These are phyloP conservation scores for Stegastes partitus DNA, from an alignment of 2,113 vertebrate species.

Conservation along the genomic window DNA sequence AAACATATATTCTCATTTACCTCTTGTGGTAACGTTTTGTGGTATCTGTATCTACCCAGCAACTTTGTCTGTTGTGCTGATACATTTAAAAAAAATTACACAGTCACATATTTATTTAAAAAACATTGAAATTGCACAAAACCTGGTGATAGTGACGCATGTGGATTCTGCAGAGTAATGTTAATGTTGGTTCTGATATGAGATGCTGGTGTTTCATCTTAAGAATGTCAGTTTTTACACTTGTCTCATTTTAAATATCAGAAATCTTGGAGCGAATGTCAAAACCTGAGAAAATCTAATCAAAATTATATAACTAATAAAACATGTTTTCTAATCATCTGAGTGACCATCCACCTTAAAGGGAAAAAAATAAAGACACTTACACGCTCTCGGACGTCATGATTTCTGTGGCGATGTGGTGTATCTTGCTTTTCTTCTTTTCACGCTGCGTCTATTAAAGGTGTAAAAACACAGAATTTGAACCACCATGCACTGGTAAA, in stretches of 20 bases:
- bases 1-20: no score
- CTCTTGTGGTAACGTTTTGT: neutral
- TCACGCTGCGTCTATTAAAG: constrained; percentile 54
- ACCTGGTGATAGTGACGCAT: neutral
- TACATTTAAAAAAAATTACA: no score
- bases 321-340: no score
- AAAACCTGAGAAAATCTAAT: neutral
- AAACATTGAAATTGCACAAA: neutral
- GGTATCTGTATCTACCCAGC: neutral
- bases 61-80: neutral
- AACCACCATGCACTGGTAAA: neutral
- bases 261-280: no score
- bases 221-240: neutral
- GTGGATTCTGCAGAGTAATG: neutral
- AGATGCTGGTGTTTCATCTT: neutral
- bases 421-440: constrained; percentile 91
- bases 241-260: neutral
- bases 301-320: no score
- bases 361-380: constrained; percentile 67
- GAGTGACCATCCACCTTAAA: neutral
- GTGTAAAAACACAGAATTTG: constrained; percentile 29
- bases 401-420: constrained; percentile 95
- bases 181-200: neutral
- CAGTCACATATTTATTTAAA: neutral
- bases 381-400: constrained; percentile 99